These are phyloP conservation scores for Stichopus chloronotus DNA, from an alignment of 35 echinoderm and acorn worm species.

Conservation along the genomic window DNA sequence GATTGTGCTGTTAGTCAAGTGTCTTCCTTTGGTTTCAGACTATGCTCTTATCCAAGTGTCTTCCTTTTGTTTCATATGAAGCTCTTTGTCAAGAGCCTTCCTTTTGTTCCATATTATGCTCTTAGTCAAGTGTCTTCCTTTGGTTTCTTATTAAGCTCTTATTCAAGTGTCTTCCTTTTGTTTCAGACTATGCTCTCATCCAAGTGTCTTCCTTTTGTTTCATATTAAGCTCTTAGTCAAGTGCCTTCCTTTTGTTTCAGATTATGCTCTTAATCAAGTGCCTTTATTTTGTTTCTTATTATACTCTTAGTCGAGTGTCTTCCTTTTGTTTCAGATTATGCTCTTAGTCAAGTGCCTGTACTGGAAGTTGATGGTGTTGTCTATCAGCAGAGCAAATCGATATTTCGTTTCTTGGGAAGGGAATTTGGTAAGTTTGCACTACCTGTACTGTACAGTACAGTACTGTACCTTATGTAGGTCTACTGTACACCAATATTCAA, in stretches of 20 bases:
- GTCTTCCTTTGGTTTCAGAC: background rate
- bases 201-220: too few relatives aligned
- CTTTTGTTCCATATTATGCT: background rate
- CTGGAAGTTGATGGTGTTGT: conserved; percentile 19
- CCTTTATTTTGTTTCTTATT: too few relatives aligned
- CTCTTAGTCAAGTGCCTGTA: conserved; percentile 2
- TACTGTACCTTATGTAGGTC: too few relatives aligned
- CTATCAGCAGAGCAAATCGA: conserved; percentile 9
- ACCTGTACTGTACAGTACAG: too few relatives aligned
- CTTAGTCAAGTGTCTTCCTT: background rate
- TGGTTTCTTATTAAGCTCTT: too few relatives aligned
- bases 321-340: conserved; percentile 5
- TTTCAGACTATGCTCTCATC: too few relatives aligned
- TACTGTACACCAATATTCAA: too few relatives aligned
- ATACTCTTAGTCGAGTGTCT: background rate
- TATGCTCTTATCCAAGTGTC: too few relatives aligned
- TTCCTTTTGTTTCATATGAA: too few relatives aligned
- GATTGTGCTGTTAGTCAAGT: too few relatives aligned
- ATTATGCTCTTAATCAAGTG: too few relatives aligned
- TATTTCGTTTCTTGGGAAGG: conserved; percentile 16
- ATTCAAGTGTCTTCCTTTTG: background rate
- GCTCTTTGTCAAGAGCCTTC: background rate
- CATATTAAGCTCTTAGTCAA: too few relatives aligned
- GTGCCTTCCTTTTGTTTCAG: background rate
- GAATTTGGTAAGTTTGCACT: conserved; percentile 1